Conservation (phyloP, 2,797 vertebrate genomes). For the Miichthys miiuy region DNA sequence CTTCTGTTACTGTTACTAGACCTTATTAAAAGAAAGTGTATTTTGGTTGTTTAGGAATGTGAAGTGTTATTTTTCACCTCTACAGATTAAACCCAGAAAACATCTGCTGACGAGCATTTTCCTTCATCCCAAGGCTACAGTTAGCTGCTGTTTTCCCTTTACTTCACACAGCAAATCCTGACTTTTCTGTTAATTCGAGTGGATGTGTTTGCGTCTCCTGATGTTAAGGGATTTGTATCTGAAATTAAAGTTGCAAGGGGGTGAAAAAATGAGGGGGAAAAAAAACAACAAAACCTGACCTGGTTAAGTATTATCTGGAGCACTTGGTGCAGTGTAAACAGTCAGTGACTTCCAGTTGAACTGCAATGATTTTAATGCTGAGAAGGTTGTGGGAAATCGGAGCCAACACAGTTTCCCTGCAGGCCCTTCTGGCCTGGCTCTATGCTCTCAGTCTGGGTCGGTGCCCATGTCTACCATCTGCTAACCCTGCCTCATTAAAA, state of each 20-base stretch:
- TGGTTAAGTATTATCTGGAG: conserved; percentile 35
- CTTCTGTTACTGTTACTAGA: background rate
- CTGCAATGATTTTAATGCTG: conserved; percentile 38
- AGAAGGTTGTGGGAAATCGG: conserved; percentile 29
- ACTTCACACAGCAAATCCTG: background rate
- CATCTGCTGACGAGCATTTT: background rate
- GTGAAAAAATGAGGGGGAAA: background rate
- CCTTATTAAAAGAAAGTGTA: conserved; percentile 4
- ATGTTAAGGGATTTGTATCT: conserved; percentile 9
- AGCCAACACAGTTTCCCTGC: conserved; percentile 46
- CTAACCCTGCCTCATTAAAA: conserved; percentile 68
- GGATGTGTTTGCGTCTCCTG: background rate
- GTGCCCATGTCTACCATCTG: conserved; percentile 70
- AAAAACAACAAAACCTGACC: conserved; percentile 29
- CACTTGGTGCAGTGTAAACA: conserved; percentile 20
- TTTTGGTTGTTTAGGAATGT: background rate
- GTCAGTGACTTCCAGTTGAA: conserved; percentile 48
- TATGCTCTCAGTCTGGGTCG: conserved; percentile 52
- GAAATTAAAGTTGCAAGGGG: conserved; percentile 6
- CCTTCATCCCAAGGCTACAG: background rate
- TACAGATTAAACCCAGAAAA: conserved; percentile 5
- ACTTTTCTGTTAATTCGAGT: background rate
- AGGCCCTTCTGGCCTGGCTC: conserved; percentile 34
- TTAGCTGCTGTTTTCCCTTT: conserved; percentile 2
- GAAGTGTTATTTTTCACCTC: conserved; percentile 14